Evolutionary conservation across 2,797 vertebrate species (phyloP).

Genomic region (Lutjanus argentimaculatus): DNA sequence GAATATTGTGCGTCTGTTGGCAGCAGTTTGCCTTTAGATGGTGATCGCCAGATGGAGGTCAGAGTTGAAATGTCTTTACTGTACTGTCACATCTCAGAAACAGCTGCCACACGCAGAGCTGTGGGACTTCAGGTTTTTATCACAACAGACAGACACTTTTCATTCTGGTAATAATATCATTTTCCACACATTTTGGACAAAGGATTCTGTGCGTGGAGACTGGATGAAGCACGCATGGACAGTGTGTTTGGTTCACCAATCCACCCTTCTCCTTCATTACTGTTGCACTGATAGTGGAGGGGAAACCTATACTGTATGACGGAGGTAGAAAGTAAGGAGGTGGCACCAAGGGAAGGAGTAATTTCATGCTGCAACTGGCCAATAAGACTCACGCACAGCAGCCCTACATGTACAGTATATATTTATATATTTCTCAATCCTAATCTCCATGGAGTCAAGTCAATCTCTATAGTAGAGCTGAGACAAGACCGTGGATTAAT

Average conservation of each 20-base stretch:
- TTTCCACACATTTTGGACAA: not conserved
- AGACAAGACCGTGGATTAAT: no score
- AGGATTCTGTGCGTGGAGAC: not conserved
- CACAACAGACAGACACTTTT: not conserved
- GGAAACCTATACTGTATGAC: not conserved
- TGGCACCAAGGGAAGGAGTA: not conserved
- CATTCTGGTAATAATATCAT: not conserved
- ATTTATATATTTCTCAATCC: not conserved
- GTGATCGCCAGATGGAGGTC: conserved; percentile 46
- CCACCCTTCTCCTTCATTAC: not conserved
- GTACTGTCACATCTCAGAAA: not conserved
- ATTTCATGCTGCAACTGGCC: conserved; percentile 6
- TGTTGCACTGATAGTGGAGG: not conserved
- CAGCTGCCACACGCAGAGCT: conserved; percentile 18
- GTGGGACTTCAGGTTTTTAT: not conserved
- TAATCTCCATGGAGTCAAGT: not conserved
- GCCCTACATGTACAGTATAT: not conserved
- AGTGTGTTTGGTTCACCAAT: not conserved
- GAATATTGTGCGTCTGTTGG: conserved; percentile 11
- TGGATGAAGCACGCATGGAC: not conserved
- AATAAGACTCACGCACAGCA: not conserved
- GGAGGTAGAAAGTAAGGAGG: not conserved
- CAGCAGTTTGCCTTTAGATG: conserved; percentile 14
- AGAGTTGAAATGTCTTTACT: conserved; percentile 39
- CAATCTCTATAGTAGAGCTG: no score